Conservation (phyloP, 2,888 invertebrate species). For the Chymomyza amoena region DNA sequence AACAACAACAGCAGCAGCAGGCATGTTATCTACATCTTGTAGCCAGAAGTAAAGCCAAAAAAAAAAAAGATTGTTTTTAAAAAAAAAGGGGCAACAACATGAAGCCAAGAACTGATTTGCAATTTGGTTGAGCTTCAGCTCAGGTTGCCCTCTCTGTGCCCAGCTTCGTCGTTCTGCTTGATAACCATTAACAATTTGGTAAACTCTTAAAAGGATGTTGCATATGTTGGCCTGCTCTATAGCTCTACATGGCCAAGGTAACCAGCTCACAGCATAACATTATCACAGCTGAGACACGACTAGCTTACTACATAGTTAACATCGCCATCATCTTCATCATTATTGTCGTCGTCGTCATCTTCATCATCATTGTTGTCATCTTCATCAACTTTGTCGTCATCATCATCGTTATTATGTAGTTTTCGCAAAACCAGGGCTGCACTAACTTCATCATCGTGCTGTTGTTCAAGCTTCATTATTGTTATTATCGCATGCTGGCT, state of each 20-base stretch:
- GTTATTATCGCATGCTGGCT: neutral
- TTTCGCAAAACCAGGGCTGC: neutral
- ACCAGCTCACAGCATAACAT: neutral
- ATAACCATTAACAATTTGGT: constrained; percentile 50
- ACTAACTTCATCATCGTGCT: neutral
- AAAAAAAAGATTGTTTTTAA: neutral
- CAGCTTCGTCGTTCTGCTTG: constrained; percentile 28
- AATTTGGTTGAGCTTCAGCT: constrained; percentile 22
- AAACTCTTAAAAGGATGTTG: constrained; percentile 17
- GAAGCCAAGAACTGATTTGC: constrained; percentile 23
- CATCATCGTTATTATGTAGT: constrained; percentile 29
- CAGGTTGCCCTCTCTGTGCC: neutral
- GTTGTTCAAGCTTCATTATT: constrained; percentile 2
- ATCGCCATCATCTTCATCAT: constrained; percentile 32
- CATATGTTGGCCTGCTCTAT: neutral
- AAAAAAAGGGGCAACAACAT: constrained; percentile 8
- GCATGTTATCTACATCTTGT: constrained; percentile 26
- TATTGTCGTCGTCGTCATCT: constrained; percentile 17
- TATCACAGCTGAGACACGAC: constrained; percentile 5
- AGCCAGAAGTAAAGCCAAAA: constrained; percentile 11
- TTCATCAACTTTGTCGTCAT: constrained; percentile 27
- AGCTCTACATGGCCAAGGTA: neutral
- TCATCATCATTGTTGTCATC: constrained; percentile 20
- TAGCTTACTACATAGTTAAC: neutral
- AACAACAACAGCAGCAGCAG: neutral